A percentile compares a stretch with the other conserved stretches of the same genome.
Conservation (phyloP, 1,140 invertebrate species). For the Formica exsecta region DNA sequence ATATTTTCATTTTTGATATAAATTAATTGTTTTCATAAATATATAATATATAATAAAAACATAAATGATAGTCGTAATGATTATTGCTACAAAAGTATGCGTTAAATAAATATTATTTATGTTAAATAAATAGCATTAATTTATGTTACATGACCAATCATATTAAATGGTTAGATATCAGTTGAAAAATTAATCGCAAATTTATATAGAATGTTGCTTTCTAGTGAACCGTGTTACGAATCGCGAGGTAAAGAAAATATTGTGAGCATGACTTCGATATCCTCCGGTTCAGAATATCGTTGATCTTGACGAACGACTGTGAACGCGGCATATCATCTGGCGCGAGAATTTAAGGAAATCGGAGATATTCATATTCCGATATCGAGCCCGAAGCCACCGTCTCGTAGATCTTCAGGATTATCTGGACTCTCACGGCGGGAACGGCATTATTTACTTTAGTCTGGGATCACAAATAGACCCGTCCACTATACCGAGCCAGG, state of each 20-base stretch:
- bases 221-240: constrained; percentile 1
- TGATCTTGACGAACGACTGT: constrained; percentile 55
- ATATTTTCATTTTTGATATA: background rate
- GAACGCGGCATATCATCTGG: constrained; percentile 48
- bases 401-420: constrained; percentile 63
- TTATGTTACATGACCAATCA: background rate
- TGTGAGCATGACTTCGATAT: constrained; percentile 59
- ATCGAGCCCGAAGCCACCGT: constrained; percentile 34
- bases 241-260: constrained; percentile 31
- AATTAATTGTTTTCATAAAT: background rate
- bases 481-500: constrained; percentile 58
- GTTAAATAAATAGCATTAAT: background rate
- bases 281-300: constrained; percentile 41
- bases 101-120: background rate
- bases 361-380: constrained; percentile 71
- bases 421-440: constrained; percentile 54
- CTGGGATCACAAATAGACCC: constrained; percentile 66
- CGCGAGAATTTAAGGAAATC: constrained; percentile 78
- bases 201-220: constrained; percentile 9
- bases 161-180: background rate
- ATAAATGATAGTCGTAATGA: background rate
- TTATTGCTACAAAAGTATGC: background rate
- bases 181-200: constrained; percentile 3
- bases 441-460: constrained; percentile 73
- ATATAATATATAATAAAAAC: constrained; percentile 15